Evolutionary conservation across 2,888 invertebrate genomes (phyloP), one percentile per base, ranked within the genome.

Genomic region (Xanthostigma xanthostigma): DNA sequence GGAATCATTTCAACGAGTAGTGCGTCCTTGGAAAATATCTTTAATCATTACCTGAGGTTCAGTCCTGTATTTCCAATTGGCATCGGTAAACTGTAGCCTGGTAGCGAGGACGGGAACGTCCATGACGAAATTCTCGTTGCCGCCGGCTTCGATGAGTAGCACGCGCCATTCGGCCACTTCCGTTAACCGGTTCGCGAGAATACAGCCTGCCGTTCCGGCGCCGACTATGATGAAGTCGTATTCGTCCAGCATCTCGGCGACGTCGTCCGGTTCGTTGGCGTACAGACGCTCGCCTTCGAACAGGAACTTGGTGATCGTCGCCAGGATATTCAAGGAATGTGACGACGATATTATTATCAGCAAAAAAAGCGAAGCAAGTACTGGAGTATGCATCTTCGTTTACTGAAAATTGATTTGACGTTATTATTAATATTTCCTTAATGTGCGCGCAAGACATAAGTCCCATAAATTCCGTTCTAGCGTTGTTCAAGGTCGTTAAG

Each of bases 1-100:
- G n/a, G n/a, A n/a, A n/a, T n/a, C n/a, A n/a, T n/a, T n/a, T n/a
- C n/a, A n/a, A 27, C 6, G 6, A 27, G 6, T 27, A 27, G 17
- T 17, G 4, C 27, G 27, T 6, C 6, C 27, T 27, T 27, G 27
- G 6, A 27, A 27, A 27, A 27, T 3, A 27, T 6, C 27, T n/a
- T n/a, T 6, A 27, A 27, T 27, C 27, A 27, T 6, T 27, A 27
- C 27, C 46, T 84, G 86, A 0, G 88, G 81, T 61, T 83, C 80
- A 0, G 88, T 87, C 60, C 81, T 78, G 64, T 87, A 90, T 54
- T 74, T 79, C 90, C 90, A 89, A 61, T 88, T 87, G 41, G 83
- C 76, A 40, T 76, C 70, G 6, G 76, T 75, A 56, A 82, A 74
- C 59, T 87, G 87, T 8, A 86, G 66, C 56, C 80, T 81, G 60